Evolutionary conservation across 2,113 vertebrate species (phyloP), one percentile per base, ranked within the genome.

Genomic region (Coreoperca whiteheadi): DNA sequence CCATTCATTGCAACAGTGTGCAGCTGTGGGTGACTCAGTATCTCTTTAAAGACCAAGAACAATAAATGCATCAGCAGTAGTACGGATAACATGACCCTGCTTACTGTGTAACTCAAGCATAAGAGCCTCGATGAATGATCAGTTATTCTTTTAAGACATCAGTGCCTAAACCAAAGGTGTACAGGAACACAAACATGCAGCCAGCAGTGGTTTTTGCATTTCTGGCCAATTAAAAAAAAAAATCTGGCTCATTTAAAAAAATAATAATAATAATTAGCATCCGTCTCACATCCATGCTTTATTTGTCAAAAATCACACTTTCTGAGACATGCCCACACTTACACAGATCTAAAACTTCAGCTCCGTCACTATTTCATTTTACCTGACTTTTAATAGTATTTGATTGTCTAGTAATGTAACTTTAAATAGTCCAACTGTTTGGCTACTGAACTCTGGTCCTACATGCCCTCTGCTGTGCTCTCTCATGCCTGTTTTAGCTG

Each of bases 401-500:
- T 75, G 32, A 51, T 85, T 65, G 65, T 57, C 4, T 54, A 20
- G 28, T 51, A 32, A 68, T 56, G 68, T 77, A 81, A 81, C 57
- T 48, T 11, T 37, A 53, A 64, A 76, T 23, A 75, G 74, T 56
- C 43, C 71, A 67, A 39, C 77, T 76, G 77, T 48, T 43, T 28
- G 46, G 65, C 60, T 73, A 43, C 89, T 74, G 53, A 32, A 39
- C 51, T 51, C 43, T 56, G 54, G 73, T 83, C 46, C 54, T 43
- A 60, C 85, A 46, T 70, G 75, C 41, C 82, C 66, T 73, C 82
- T 54, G 39, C 74, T 28, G 25, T 69, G 73, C 73, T 70, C 75
- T 76, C 8, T 87, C 30, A 15, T 56, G 84, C 85, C 83, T 56
- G 51, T 93, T 89, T 85, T 89, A 90, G 87, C 77, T 21, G 60